Evolutionary conservation across 2,888 invertebrate species (phyloP), one percentile per base, ranked within the genome.

Genomic region (Clostera curtula): DNA sequence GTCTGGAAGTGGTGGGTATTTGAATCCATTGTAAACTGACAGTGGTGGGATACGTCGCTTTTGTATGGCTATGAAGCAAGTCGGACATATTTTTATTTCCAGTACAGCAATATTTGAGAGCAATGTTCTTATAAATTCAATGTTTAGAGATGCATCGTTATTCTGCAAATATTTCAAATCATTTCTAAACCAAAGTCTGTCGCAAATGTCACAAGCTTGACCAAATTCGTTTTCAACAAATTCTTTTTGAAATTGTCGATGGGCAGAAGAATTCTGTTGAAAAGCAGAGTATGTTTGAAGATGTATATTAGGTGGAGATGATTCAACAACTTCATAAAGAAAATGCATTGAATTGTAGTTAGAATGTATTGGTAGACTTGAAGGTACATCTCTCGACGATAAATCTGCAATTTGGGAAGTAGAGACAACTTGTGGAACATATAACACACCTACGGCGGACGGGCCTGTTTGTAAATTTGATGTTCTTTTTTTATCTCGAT

Each of bases 11-110:
- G 26, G 24, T 14, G 51, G 52, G 49, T 43, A 52, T 40, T 24
- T 14, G 40, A 55, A 51, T 19, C 52, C 54, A 39, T 55, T 52
- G 40, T 45, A 38, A 7, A 13, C 27, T 35, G 46, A 40, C 24
- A 45, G 10, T 1, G 31, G 9, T 15, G 46, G 43, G 34, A 21
- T 40, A 17, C 25, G 36, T 34, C 29, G 16, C 31, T 45, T 45
- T 12, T 36, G 28, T 14, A 43, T 19, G 36, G 43, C 27, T 22
- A 10, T 34, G 19, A 36, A 24, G 43, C 48, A 50, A 25, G 48
- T 43, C 29, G 31, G 38, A 33, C 45, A 47, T 15, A 45, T 34
- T 36, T 38, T 34, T 23, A 44, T 27, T 19, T 22, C 14, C 10
- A 18, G 22, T 29, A 37, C 9, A 29, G 15, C 22, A 18, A 17